Evolutionary conservation across 1,140 invertebrate species (phyloP).

Genomic region (Ephestia elutella): DNA sequence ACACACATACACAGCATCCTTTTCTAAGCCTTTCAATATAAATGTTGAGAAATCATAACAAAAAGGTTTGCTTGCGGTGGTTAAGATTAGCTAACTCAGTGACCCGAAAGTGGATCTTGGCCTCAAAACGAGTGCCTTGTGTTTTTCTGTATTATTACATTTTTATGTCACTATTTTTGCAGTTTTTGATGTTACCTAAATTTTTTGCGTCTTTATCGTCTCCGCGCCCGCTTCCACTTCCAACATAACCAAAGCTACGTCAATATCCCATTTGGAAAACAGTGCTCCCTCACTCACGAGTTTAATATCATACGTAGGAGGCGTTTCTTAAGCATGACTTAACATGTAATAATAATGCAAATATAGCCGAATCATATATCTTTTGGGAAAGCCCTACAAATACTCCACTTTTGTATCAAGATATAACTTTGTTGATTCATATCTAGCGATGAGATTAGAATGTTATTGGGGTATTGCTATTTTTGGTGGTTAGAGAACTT

Average conservation of each 20-base stretch:
- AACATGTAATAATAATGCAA: slow-evolving; percentile 11
- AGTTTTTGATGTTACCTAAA: no score
- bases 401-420: neutral
- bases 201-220: neutral
- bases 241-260: neutral
- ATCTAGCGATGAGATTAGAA: neutral
- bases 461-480: neutral
- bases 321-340: neutral
- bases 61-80: no score
- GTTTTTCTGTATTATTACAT: no score
- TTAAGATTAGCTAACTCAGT: no score
- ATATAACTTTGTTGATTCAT: neutral
- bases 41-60: no score
- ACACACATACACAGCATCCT: no score
- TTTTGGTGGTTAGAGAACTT: no score
- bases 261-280: slow-evolving; percentile 4
- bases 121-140: no score
- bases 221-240: neutral
- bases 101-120: no score
- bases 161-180: no score
- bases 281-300: neutral
- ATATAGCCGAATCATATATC: neutral
- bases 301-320: neutral
- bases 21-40: no score
- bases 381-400: neutral